Percentiles rank a stretch among this genome's conserved stretches.
Evolutionary conservation across 2,888 invertebrate species (phyloP).

Genomic region (Rotaria sp.): DNA sequence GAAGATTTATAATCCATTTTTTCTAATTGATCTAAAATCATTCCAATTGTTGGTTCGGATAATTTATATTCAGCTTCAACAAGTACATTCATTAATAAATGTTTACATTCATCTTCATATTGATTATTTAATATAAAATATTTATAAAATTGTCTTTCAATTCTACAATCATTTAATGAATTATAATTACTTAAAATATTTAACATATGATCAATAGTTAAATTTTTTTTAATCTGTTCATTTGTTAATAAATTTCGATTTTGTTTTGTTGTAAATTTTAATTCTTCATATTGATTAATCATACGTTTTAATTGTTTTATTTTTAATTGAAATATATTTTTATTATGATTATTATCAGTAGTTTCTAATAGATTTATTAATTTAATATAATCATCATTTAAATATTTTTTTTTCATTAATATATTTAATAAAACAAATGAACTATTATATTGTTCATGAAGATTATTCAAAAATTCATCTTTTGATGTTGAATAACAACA

Average conservation of each 20-base stretch:
- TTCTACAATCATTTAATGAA: neutral
- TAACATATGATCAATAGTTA: neutral
- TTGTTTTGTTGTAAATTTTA: neutral
- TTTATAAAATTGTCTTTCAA: neutral
- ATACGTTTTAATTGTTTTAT: neutral
- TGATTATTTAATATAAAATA: neutral
- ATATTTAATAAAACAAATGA: neutral
- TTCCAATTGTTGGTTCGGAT: constrained; percentile 5
- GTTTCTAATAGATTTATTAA: neutral
- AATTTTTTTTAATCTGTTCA: neutral
- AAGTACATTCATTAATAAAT: constrained; percentile 5
- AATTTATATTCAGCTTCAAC: neutral
- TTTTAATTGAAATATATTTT: neutral
- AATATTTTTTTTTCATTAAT: neutral
- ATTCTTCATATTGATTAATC: neutral
- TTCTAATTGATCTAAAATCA: constrained; percentile 17
- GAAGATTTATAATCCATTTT: neutral
- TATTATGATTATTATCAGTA: neutral
- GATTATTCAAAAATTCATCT: neutral
- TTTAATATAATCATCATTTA: neutral
- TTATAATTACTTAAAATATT: neutral
- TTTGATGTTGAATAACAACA: neutral
- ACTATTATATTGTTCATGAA: neutral
- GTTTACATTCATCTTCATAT: constrained; percentile 24
- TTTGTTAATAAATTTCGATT: neutral